Base-by-base conservation (phyloP, 2,113 vertebrate genomes). In the Brienomyrus longianalis region DNA sequence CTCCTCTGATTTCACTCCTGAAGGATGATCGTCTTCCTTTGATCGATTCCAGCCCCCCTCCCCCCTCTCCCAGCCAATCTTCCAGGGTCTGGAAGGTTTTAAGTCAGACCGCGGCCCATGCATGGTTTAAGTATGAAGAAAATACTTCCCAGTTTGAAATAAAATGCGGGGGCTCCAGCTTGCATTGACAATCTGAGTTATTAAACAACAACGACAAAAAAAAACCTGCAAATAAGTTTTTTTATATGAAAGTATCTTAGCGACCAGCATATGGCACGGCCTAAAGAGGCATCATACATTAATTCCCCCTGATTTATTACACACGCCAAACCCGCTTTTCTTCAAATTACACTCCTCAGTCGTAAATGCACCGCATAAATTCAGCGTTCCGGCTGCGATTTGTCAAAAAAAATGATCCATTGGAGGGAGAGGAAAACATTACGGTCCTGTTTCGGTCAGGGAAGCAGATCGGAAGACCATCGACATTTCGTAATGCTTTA, bases 1-100 rank as follows among this genome's bases (percentile, higher is more conserved):
- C 70, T 89, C 13, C 6, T 90, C 89, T 80, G 62, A 51, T 66
- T 90, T 7, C 35, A 35, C 47, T 90, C 23, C 59, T 17, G 66
- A 77, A 77, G 31, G 88, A 89, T 23, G 88, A 80, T 87, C 5
- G 54, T 88, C 35, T 80, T 43, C 43, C 74, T 80, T 84, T 84
- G 83, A 84, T 84, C 83, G 23, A 48, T 47, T 84, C 83, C 45
- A 45, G 83, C 23, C 83, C 74, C 70, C 31, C 3, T 5, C 13
- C 31, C 70, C 5, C 54, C n/a, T n/a, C 23, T 23, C 21, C 56
- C 56, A 2, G 21, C n/a, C 66, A 74, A 35, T 10, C 31, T 74
- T 27, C 31, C 35, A 80, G 35, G 35, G 74, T 80, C 31, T 80
- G 74, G 35, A 80, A 80, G 74, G 74, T 43, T 80, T 43, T 80